A percentile compares a stretch with the other conserved stretches of the same genome.
Evolutionary conservation across 2,888 invertebrate genomes (phyloP).

Genomic region (Torymus aiolomorphi): DNA sequence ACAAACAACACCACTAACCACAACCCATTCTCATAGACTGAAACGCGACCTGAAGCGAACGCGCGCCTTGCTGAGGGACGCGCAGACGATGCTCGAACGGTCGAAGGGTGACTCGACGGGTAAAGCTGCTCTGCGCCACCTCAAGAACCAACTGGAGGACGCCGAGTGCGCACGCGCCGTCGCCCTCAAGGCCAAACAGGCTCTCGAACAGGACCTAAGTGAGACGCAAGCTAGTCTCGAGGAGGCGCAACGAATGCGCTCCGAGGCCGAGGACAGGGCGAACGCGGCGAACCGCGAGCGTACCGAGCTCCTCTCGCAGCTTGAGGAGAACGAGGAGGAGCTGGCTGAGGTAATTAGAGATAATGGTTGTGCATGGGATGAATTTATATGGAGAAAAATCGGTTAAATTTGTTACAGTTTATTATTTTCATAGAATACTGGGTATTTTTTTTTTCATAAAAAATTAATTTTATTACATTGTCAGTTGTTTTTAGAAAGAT

Average conservation of each 20-base stretch:
- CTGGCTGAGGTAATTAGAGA: conserved; percentile 81
- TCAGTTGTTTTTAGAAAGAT: too few relatives aligned
- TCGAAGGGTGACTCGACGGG: conserved; percentile 91
- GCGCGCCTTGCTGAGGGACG: conserved; percentile 92
- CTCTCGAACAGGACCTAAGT: conserved; percentile 89
- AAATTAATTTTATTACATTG: too few relatives aligned
- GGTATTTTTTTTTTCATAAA: too few relatives aligned
- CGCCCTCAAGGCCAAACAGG: conserved; percentile 90
- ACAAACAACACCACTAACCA: too few relatives aligned
- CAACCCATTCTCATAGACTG: conserved; percentile 76
- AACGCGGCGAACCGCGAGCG: conserved; percentile 86
- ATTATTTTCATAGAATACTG: too few relatives aligned
- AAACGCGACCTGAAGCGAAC: conserved; percentile 92
- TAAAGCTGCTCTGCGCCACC: conserved; percentile 78
- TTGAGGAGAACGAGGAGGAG: conserved; percentile 96
- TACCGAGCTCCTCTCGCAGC: conserved; percentile 86
- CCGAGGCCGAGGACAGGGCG: conserved; percentile 88
- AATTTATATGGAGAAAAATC: too few relatives aligned
- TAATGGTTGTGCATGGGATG: not conserved
- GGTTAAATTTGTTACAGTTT: too few relatives aligned
- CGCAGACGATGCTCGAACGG: conserved; percentile 93
- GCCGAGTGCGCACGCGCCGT: conserved; percentile 89
- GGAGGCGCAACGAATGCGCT: conserved; percentile 84
- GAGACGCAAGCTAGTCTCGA: conserved; percentile 91
- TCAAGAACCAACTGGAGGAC: conserved; percentile 88